Evolutionary conservation across 1,140 invertebrate genomes (phyloP).

Genomic region (Papilio polytes): DNA sequence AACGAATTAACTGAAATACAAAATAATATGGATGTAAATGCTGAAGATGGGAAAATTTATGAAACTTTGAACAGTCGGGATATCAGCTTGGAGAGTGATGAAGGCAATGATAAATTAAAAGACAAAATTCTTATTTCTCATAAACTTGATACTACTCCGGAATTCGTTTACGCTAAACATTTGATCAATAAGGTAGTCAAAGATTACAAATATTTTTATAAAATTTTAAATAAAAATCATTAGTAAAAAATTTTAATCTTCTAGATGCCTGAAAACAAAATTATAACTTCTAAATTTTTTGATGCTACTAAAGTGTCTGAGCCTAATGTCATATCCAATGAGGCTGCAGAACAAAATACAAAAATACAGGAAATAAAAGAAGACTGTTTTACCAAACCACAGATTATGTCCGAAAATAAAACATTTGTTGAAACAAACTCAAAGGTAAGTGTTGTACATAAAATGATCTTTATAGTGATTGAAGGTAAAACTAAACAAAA

Average conservation of each 20-base stretch:
- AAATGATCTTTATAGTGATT: not conserved
- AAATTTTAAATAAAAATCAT: not conserved
- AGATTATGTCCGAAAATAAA: not conserved
- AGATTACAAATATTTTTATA: not conserved
- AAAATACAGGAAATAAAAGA: conserved; percentile 12
- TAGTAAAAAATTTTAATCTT: conserved; percentile 12
- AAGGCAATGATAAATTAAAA: conserved; percentile 61
- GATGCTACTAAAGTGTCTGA: conserved; percentile 41
- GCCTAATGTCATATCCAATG: not conserved
- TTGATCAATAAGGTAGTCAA: conserved; percentile 45
- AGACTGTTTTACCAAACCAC: not conserved
- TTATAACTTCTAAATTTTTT: conserved; percentile 61
- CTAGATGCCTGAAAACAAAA: conserved; percentile 58
- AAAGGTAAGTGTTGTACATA: conserved; percentile 41
- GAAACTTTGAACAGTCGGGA: conserved; percentile 45
- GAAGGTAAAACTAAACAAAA: no score
- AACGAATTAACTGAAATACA: not conserved
- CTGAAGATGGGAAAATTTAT: not conserved
- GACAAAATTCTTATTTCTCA: conserved; percentile 67
- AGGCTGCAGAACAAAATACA: not conserved
- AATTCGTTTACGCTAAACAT: conserved; percentile 71
- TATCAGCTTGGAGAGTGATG: conserved; percentile 52
- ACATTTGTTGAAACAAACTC: conserved; percentile 26
- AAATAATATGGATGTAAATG: conserved; percentile 5
- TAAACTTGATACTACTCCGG: conserved; percentile 69